A percentile compares a stretch with the other conserved stretches of the same genome.
phyloP scores from a whole-genome alignment of 2,888 invertebrate genomes.

The Eupeodes latifasciatus region DNA sequence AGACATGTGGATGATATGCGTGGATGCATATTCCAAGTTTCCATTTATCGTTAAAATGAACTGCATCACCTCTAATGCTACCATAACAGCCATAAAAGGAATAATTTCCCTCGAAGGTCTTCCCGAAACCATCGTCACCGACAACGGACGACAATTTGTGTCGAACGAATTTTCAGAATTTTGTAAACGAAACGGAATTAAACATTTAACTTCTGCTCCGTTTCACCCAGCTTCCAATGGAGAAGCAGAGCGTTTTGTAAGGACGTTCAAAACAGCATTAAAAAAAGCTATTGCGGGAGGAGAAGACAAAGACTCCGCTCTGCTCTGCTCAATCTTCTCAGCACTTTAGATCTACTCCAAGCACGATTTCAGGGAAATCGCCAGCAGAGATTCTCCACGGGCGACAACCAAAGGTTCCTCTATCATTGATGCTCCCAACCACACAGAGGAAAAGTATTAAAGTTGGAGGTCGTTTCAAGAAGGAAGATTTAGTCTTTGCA shows the following conservation, averaged over 20 bases:
- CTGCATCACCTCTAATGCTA: background rate
- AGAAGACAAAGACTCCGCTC: slow-evolving; percentile 30
- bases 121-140: slow-evolving; percentile 74
- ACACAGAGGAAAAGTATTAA: background rate
- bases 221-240: slow-evolving; percentile 77
- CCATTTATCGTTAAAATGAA: background rate
- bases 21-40: slow-evolving; percentile 26
- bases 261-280: slow-evolving; percentile 59
- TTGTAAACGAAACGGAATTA: slow-evolving; percentile 73
- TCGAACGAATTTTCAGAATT: slow-evolving; percentile 67
- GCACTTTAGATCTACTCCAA: slow-evolving; percentile 48
- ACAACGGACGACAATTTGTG: slow-evolving; percentile 77
- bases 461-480: background rate
- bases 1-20: slow-evolving; percentile 77
- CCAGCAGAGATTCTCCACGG: slow-evolving; percentile 57
- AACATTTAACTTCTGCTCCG: slow-evolving; percentile 76
- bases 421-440: background rate
- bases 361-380: slow-evolving; percentile 39
- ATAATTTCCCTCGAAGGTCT: slow-evolving; percentile 77
- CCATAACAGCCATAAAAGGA: slow-evolving; percentile 38
- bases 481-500: background rate
- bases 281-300: slow-evolving; percentile 41
- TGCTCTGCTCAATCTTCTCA: background rate
- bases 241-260: slow-evolving; percentile 74
- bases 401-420: slow-evolving; percentile 26